A percentile compares a stretch with the other conserved stretches of the same genome.
Conservation (phyloP, 2,888 invertebrate genomes). For the Erebia ligea region DNA sequence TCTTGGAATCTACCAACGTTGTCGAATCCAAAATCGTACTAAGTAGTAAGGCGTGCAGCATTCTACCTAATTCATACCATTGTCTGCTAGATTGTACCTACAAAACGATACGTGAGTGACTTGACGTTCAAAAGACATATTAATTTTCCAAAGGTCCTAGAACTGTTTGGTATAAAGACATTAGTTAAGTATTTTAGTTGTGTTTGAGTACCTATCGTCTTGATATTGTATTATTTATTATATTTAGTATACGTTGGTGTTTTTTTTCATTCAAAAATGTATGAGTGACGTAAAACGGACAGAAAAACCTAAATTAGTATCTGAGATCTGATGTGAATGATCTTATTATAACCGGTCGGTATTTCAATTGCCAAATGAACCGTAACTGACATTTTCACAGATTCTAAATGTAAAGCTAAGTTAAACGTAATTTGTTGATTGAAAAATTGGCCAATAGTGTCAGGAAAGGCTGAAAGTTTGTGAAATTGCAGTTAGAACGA, state of each 20-base stretch:
- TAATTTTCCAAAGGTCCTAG: constrained; percentile 29
- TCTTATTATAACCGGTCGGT: neutral
- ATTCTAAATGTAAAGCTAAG: too few species aligned
- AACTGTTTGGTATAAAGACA: constrained; percentile 33
- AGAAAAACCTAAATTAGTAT: constrained; percentile 17
- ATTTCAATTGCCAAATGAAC: neutral
- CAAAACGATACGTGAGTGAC: neutral
- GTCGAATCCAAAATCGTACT: neutral
- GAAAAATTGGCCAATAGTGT: too few species aligned
- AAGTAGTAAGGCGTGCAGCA: neutral
- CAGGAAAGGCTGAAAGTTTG: too few species aligned
- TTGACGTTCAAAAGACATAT: constrained; percentile 29
- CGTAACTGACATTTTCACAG: neutral
- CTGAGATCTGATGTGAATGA: constrained; percentile 16
- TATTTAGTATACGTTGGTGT: constrained; percentile 27
- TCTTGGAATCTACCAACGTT: neutral
- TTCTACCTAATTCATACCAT: neutral
- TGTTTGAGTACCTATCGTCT: constrained; percentile 21
- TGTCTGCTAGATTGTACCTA: neutral
- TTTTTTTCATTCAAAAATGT: constrained; percentile 16
- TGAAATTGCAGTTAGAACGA: too few species aligned
- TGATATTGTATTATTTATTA: constrained; percentile 35
- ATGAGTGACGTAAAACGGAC: constrained; percentile 18
- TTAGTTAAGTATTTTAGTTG: constrained; percentile 33
- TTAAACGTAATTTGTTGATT: too few species aligned